phyloP scores from a whole-genome alignment of 1,140 invertebrate genomes.

The Drosophila nigrodunni region DNA sequence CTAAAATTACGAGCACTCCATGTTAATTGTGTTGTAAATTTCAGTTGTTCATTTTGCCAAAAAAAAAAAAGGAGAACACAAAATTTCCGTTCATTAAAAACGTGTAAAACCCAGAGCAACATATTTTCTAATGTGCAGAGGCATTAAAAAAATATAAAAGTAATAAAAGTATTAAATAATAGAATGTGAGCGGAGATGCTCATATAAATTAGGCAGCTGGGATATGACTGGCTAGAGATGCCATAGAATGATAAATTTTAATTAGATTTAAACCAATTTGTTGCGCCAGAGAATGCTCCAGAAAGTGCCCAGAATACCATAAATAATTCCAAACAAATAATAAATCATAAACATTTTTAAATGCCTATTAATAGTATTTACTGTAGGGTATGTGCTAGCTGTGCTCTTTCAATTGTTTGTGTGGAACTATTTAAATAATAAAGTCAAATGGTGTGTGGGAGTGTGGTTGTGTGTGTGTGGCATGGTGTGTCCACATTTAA shows the following conservation, averaged over 20 bases:
- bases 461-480: not conserved
- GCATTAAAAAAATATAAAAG: conserved; percentile 43
- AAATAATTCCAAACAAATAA: not conserved
- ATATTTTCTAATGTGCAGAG: conserved; percentile 55
- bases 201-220: not conserved
- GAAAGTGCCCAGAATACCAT: no score
- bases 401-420: not conserved
- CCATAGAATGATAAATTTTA: no score
- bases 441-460: conserved; percentile 4
- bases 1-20: conserved; percentile 28
- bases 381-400: not conserved
- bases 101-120: conserved; percentile 58
- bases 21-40: conserved; percentile 59
- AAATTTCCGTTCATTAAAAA: conserved; percentile 63
- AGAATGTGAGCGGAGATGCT: not conserved
- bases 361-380: not conserved
- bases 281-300: no score
- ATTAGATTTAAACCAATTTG: no score
- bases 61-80: conserved; percentile 10
- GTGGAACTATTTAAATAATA: conserved; percentile 16
- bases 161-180: conserved; percentile 45
- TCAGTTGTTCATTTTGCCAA: conserved; percentile 45
- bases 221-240: no score
- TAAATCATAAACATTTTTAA: not conserved
- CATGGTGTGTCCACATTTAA: not conserved